Evolutionary conservation across 92 coral and sea anemone genomes (phyloP).

Genomic region (Siderastrea siderea): DNA sequence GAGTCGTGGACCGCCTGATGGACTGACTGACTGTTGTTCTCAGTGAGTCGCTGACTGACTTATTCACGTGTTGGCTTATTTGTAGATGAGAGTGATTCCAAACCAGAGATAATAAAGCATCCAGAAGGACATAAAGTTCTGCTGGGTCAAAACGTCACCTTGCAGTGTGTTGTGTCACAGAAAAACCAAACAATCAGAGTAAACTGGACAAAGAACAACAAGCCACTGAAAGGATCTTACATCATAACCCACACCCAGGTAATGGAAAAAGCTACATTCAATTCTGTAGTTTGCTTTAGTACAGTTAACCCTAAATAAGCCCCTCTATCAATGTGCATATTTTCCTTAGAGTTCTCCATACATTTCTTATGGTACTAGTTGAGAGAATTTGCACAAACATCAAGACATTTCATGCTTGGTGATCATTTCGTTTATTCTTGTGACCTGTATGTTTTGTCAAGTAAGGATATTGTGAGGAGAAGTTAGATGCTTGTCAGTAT

Average conservation of each 20-base stretch:
- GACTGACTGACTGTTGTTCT: background rate
- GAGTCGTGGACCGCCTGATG: too few species aligned
- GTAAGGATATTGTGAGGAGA: too few species aligned
- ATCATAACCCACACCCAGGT: conserved; percentile 63
- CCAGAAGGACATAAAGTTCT: conserved; percentile 62
- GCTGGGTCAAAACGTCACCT: conserved; percentile 74
- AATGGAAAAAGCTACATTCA: background rate
- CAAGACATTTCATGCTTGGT: too few species aligned
- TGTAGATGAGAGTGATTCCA: conserved; percentile 71
- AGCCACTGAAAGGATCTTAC: conserved; percentile 28
- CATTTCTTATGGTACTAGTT: too few species aligned
- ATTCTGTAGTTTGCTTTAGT: background rate
- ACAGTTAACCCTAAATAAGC: too few species aligned
- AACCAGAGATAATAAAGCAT: conserved; percentile 76
- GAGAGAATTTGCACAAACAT: too few species aligned
- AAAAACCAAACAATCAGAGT: conserved; percentile 68
- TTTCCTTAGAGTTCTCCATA: too few species aligned
- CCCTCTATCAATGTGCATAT: too few species aligned
- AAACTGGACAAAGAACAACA: conserved; percentile 75
- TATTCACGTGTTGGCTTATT: background rate
- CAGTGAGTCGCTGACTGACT: background rate
- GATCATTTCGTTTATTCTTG: too few species aligned
- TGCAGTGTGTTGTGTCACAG: conserved; percentile 72
- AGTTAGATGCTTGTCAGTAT: too few species aligned
- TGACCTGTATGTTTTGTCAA: too few species aligned